phyloP scores from a whole-genome alignment of 2,113 vertebrate species.

The Galemys pyrenaicus region DNA sequence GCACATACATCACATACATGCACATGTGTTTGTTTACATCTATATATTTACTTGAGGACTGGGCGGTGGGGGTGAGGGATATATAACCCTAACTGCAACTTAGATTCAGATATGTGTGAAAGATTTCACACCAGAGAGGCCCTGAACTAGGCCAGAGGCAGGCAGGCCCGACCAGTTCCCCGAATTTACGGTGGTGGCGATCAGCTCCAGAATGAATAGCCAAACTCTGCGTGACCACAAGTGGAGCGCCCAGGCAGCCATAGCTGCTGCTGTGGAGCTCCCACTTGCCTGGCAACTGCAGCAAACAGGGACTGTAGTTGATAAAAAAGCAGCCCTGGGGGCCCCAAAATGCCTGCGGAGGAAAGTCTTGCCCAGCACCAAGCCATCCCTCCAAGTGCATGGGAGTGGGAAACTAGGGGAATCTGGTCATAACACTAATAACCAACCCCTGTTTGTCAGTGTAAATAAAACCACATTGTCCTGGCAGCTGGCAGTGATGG shows the following conservation, averaged over 20 bases:
- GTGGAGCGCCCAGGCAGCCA: background rate
- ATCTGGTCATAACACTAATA: slow-evolving; percentile 15
- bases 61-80: background rate
- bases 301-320: background rate
- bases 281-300: background rate
- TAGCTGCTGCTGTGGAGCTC: background rate
- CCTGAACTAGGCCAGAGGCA: background rate
- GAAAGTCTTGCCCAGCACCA: background rate
- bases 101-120: background rate
- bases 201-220: background rate
- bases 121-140: background rate
- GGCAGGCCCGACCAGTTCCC: background rate
- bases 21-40: background rate
- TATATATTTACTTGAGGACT: background rate
- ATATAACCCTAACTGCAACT: background rate
- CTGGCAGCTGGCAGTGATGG: background rate
- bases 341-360: background rate
- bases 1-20: background rate
- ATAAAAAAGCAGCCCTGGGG: background rate
- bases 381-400: background rate
- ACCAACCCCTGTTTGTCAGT: background rate
- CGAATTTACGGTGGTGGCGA: background rate
- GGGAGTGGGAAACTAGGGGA: background rate
- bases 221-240: no score
- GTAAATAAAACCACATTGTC: background rate